A percentile compares a stretch with the other conserved stretches of the same genome.
Conservation (phyloP, 1,140 invertebrate species). For the Ptiloglossa arizonensis region DNA sequence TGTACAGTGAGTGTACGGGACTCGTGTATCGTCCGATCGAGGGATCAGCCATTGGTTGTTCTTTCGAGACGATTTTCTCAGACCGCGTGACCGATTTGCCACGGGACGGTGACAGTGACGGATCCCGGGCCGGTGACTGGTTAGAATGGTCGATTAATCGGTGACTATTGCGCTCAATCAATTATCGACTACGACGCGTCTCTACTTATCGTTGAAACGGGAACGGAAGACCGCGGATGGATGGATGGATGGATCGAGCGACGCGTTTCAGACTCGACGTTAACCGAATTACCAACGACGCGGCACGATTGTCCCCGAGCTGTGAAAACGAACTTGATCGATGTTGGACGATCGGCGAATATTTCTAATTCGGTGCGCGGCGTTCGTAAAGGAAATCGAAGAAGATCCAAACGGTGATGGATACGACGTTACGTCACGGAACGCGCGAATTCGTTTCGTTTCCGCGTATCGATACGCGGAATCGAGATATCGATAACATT, state of each 20-base stretch:
- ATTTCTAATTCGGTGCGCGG: too few relatives aligned
- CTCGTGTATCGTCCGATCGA: neutral
- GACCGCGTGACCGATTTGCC: neutral
- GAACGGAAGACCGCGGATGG: neutral
- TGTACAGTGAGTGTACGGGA: too few relatives aligned
- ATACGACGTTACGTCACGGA: too few relatives aligned
- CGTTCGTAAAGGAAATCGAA: too few relatives aligned
- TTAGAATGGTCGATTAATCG: conserved; percentile 30
- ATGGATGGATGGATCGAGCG: neutral
- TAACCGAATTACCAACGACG: neutral
- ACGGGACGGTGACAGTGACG: conserved; percentile 7
- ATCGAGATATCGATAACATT: too few relatives aligned
- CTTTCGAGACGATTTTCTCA: neutral
- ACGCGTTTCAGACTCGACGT: neutral
- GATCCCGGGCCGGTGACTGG: neutral
- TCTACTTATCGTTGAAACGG: neutral
- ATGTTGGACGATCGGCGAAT: too few relatives aligned
- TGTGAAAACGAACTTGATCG: too few relatives aligned
- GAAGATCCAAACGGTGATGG: too few relatives aligned
- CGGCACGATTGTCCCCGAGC: too few relatives aligned
- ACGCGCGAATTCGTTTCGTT: too few relatives aligned
- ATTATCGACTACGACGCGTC: neutral
- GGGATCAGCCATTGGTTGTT: neutral
- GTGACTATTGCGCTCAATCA: conserved; percentile 30
- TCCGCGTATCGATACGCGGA: too few relatives aligned